These are phyloP conservation scores for Rhabdomys pumilio DNA, from an alignment of 2,797 vertebrate genomes.

Conservation along the genomic window DNA sequence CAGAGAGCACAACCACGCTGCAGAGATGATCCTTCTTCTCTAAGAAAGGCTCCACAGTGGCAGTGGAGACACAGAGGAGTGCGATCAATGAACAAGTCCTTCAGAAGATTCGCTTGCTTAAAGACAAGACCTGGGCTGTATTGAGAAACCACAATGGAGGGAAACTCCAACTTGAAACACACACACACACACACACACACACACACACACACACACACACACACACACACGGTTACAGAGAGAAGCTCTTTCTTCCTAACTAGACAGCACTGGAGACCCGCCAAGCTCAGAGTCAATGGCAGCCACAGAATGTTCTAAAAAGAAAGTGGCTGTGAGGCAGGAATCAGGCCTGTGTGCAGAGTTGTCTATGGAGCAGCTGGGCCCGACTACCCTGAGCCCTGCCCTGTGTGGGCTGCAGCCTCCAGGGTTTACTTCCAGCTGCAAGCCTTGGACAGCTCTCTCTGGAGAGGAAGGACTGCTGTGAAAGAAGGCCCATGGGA, in stretches of 20 bases:
- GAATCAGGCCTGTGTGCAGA: not conserved
- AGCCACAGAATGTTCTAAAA: conserved; percentile 59
- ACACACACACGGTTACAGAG: not conserved
- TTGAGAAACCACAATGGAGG: conserved; percentile 5
- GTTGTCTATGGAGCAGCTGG: conserved; percentile 28
- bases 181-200: not conserved
- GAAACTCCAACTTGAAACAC: conserved; percentile 29
- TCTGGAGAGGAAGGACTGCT: not conserved
- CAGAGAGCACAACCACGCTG: not conserved
- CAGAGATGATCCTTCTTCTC: not conserved
- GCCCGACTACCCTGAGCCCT: not conserved
- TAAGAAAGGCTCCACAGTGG: not conserved
- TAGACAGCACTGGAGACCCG: conserved; percentile 22
- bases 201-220: too few species aligned
- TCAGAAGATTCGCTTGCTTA: conserved; percentile 5
- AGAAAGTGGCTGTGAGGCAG: conserved; percentile 41
- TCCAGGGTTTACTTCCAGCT: not conserved
- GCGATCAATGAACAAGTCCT: conserved; percentile 47
- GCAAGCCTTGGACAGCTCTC: not conserved
- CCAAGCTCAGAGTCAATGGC: conserved; percentile 61
- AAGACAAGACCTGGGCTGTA: conserved; percentile 45
- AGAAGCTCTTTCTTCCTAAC: conserved; percentile 63
- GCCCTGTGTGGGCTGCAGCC: not conserved
- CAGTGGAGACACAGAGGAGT: not conserved
- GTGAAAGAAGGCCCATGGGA: not conserved